These are phyloP conservation scores for Cheilosia scutellata DNA, from an alignment of 2,888 invertebrate genomes.

Conservation along the genomic window DNA sequence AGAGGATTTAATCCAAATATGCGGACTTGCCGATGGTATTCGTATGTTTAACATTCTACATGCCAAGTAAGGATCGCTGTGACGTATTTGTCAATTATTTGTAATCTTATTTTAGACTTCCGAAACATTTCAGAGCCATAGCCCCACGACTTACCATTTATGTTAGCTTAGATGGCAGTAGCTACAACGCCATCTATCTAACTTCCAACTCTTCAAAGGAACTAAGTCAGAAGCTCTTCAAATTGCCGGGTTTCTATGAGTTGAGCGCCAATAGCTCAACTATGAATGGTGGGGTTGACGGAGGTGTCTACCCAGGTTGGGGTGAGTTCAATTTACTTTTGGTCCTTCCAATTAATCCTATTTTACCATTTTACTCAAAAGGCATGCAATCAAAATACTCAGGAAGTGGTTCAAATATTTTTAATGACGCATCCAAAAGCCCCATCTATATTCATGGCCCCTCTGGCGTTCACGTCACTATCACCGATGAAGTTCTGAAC, in stretches of 20 bases:
- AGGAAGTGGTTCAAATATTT: slow-evolving; percentile 84
- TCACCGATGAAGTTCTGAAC: slow-evolving; percentile 93
- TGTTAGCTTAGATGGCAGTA: slow-evolving; percentile 88
- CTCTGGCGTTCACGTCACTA: slow-evolving; percentile 91
- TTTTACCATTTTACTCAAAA: slow-evolving; percentile 35
- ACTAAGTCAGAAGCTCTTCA: slow-evolving; percentile 87
- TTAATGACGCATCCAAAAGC: slow-evolving; percentile 85
- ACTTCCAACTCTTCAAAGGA: slow-evolving; percentile 88
- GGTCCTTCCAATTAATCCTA: slow-evolving; percentile 19
- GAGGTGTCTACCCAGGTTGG: slow-evolving; percentile 76
- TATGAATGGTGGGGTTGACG: slow-evolving; percentile 77
- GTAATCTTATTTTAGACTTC: slow-evolving; percentile 65
- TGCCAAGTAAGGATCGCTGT: slow-evolving; percentile 87
- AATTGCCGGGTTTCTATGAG: slow-evolving; percentile 85
- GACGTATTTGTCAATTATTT: slow-evolving; percentile 40
- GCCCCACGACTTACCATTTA: slow-evolving; percentile 93
- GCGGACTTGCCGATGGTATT: slow-evolving; percentile 97
- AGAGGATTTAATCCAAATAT: slow-evolving; percentile 97
- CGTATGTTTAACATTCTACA: slow-evolving; percentile 95
- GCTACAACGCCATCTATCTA: slow-evolving; percentile 93
- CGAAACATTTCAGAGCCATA: slow-evolving; percentile 85
- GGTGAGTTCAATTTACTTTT: slow-evolving; percentile 78
- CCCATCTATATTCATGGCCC: slow-evolving; percentile 92
- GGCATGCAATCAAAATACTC: slow-evolving; percentile 84
- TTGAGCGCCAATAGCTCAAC: slow-evolving; percentile 80